Percentiles rank a stretch among this genome's conserved stretches.
phyloP scores from a whole-genome alignment of 2,113 vertebrate genomes.

The Cochlearius cochlearius region DNA sequence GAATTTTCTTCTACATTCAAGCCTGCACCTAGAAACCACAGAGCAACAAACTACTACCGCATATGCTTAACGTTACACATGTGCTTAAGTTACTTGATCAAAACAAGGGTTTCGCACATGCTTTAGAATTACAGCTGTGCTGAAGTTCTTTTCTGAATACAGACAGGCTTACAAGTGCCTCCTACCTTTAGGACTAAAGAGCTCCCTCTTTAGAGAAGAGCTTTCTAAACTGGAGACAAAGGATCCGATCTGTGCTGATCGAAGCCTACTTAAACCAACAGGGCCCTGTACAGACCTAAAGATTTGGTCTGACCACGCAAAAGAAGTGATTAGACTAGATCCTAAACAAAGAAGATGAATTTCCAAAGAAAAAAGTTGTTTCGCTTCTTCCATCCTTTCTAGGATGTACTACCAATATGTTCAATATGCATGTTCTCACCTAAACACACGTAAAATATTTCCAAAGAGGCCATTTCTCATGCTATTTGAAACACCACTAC shows the following conservation, averaged over 20 bases:
- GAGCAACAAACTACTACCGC: neutral
- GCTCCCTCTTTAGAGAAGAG: neutral
- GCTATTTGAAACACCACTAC: neutral
- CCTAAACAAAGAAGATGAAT: neutral
- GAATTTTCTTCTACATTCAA: neutral
- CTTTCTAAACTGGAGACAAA: neutral
- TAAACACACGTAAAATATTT: neutral
- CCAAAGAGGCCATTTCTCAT: neutral
- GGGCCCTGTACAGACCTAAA: neutral
- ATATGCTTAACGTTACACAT: neutral
- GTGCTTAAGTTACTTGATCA: neutral
- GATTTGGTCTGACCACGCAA: neutral
- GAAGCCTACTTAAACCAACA: neutral
- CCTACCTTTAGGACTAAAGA: neutral
- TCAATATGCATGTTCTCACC: neutral
- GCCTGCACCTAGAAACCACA: neutral
- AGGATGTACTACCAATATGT: neutral
- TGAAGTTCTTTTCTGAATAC: neutral
- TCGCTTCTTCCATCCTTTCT: neutral
- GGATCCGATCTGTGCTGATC: fast-evolving
- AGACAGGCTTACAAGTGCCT: neutral
- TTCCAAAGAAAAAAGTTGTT: neutral
- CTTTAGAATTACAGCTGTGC: neutral
- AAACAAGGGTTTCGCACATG: neutral
- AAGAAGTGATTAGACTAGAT: neutral